Evolutionary conservation across 1,140 invertebrate genomes (phyloP).

Genomic region (Colletes latitarsis): DNA sequence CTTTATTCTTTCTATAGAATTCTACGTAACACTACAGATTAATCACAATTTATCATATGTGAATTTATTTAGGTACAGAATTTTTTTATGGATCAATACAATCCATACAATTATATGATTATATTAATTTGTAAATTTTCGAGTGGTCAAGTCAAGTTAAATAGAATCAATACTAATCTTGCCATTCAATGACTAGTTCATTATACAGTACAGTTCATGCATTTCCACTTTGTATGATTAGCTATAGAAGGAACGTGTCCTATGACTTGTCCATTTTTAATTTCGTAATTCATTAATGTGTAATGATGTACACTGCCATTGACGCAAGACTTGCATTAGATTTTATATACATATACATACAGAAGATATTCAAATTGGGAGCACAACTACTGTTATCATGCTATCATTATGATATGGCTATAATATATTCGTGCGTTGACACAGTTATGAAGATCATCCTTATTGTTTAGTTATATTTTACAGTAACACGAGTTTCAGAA

Average conservation of each 20-base stretch:
- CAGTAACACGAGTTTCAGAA: background rate
- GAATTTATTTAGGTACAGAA: slow-evolving; percentile 70
- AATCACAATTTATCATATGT: slow-evolving; percentile 70
- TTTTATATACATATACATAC: slow-evolving; percentile 74
- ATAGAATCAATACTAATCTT: slow-evolving; percentile 42
- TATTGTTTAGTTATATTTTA: slow-evolving; percentile 4
- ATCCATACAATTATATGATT: slow-evolving; percentile 55
- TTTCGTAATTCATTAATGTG: slow-evolving; percentile 14
- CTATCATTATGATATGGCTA: slow-evolving; percentile 51
- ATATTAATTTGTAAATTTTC: slow-evolving; percentile 52
- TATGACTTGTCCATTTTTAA: background rate
- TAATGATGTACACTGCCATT: slow-evolving; percentile 38
- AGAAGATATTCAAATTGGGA: slow-evolving; percentile 60
- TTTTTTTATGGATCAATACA: slow-evolving; percentile 47
- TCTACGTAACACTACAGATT: slow-evolving; percentile 65
- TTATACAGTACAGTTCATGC: slow-evolving; percentile 3
- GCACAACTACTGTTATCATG: slow-evolving; percentile 54
- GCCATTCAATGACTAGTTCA: slow-evolving; percentile 10
- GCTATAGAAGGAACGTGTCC: background rate
- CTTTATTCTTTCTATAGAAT: slow-evolving; percentile 72
- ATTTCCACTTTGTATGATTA: slow-evolving; percentile 18
- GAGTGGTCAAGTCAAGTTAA: slow-evolving; percentile 49
- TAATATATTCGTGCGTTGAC: slow-evolving; percentile 1
- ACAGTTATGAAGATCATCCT: slow-evolving; percentile 29
- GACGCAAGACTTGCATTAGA: slow-evolving; percentile 61